Evolutionary conservation across 2,888 invertebrate species (phyloP).

Genomic region (Globia sparganii): DNA sequence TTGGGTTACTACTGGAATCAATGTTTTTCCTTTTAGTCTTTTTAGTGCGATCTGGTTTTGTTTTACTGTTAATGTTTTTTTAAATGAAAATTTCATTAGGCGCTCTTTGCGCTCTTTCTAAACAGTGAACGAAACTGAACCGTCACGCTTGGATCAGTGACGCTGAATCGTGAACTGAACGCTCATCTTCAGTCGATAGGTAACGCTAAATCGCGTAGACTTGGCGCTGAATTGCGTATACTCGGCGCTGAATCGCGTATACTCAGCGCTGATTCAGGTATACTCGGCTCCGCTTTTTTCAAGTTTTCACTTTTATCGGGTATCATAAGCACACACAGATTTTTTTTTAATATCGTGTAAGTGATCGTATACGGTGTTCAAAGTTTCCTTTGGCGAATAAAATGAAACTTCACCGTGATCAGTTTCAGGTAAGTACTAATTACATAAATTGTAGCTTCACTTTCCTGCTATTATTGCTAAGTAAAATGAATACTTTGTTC

Average conservation of each 20-base stretch:
- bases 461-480: not conserved
- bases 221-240: not conserved
- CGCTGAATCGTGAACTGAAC: not conserved
- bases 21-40: constrained; percentile 26
- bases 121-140: too few relatives aligned
- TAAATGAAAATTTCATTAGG: not conserved
- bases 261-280: too few relatives aligned
- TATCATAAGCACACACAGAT: too few relatives aligned
- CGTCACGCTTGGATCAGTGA: too few relatives aligned
- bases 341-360: too few relatives aligned
- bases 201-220: not conserved
- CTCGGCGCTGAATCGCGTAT: too few relatives aligned
- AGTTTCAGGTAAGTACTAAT: not conserved
- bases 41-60: not conserved
- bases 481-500: not conserved
- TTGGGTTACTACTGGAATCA: constrained; percentile 8
- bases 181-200: too few relatives aligned
- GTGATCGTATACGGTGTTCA: not conserved
- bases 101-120: not conserved
- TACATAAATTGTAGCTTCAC: too few relatives aligned
- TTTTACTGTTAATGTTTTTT: not conserved
- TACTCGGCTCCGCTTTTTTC: too few relatives aligned
- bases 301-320: too few relatives aligned
- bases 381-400: not conserved
- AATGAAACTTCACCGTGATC: not conserved